These are phyloP conservation scores for Boloria euphrosyne DNA, from an alignment of 2,888 invertebrate genomes.

Conservation along the genomic window DNA sequence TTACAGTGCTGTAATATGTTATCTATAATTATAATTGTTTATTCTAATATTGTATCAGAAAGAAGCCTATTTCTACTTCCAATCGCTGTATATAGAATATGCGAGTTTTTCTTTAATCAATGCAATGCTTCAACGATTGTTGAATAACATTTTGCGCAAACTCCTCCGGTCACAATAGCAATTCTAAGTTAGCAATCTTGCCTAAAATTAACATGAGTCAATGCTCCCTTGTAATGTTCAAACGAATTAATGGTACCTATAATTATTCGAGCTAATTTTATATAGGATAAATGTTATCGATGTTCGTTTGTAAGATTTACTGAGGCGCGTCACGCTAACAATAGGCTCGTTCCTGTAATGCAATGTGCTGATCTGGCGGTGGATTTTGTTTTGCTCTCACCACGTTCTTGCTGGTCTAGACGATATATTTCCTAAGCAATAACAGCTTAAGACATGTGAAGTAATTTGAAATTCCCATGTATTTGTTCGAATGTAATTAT, in stretches of 20 bases:
- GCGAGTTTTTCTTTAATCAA: too few species aligned
- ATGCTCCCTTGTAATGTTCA: background rate
- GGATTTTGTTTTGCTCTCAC: slow-evolving; percentile 65
- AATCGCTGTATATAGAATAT: too few species aligned
- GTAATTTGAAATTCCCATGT: slow-evolving; percentile 46
- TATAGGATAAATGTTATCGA: slow-evolving; percentile 57
- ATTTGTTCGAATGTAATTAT: background rate
- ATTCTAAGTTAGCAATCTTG: too few species aligned
- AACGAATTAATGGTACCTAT: slow-evolving; percentile 14
- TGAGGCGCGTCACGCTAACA: slow-evolving; percentile 73
- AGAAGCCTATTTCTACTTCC: too few species aligned
- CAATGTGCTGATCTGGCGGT: slow-evolving; percentile 49
- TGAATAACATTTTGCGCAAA: too few species aligned
- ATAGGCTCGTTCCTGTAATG: slow-evolving; percentile 65
- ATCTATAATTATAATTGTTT: too few species aligned
- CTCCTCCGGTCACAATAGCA: too few species aligned
- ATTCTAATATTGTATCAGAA: too few species aligned
- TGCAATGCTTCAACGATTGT: too few species aligned
- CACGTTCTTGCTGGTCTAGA: slow-evolving; percentile 76
- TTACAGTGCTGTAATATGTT: too few species aligned
- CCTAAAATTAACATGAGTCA: too few species aligned
- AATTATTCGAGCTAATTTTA: slow-evolving; percentile 54
- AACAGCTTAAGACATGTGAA: slow-evolving; percentile 56
- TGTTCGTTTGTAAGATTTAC: slow-evolving; percentile 54
- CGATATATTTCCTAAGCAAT: slow-evolving; percentile 70